These are phyloP conservation scores for Montifringilla adamsi DNA, from an alignment of 2,113 vertebrate species.

Conservation along the genomic window DNA sequence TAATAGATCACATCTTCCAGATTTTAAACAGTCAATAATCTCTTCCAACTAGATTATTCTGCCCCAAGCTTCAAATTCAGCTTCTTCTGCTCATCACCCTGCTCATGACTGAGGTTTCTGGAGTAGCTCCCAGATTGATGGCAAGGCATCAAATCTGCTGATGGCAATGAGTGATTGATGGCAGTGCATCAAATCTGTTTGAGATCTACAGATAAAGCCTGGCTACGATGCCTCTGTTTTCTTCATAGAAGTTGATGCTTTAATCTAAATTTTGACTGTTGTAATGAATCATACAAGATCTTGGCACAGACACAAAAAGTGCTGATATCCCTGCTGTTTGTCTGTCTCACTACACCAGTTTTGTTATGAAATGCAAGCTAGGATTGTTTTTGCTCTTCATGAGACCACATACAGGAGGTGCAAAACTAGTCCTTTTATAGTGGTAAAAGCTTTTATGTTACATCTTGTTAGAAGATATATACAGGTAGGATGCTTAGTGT, in stretches of 20 bases:
- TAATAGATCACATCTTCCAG: background rate
- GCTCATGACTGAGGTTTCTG: background rate
- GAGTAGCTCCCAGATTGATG: background rate
- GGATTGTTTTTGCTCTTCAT: background rate
- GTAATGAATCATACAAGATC: background rate
- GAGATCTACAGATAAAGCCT: background rate
- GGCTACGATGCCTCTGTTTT: background rate
- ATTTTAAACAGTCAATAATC: background rate
- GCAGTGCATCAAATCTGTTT: background rate
- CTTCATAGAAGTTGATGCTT: background rate
- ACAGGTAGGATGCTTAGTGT: background rate
- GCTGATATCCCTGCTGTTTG: background rate
- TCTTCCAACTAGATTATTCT: background rate
- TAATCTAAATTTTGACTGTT: background rate
- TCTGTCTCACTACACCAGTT: fast-evolving
- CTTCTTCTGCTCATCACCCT: background rate
- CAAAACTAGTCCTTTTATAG: background rate
- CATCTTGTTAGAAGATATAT: background rate
- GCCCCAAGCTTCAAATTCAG: background rate
- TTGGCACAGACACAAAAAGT: background rate
- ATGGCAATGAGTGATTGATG: background rate
- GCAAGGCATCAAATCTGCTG: background rate
- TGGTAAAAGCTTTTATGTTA: background rate
- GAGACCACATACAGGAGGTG: background rate
- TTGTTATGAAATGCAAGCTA: background rate